Conservation (phyloP, 2,113 vertebrate species). For the Hemichromis elongatus region DNA sequence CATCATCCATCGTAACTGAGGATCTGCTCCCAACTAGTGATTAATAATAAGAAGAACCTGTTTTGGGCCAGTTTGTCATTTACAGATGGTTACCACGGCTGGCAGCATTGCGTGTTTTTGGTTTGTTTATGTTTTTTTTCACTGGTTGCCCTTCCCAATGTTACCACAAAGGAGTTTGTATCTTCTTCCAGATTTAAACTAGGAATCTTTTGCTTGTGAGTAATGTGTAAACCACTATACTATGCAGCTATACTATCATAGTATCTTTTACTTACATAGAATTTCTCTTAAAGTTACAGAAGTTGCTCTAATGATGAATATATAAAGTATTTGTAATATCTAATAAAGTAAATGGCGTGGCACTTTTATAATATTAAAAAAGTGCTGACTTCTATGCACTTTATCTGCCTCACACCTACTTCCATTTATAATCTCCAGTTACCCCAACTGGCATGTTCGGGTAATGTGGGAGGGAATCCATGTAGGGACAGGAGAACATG, state of each 20-base stretch:
- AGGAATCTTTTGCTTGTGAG: neutral
- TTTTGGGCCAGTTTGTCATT: neutral
- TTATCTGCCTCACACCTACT: neutral
- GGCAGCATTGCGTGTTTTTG: neutral
- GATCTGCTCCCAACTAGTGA: neutral
- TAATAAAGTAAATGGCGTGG: too few relatives aligned
- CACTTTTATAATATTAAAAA: too few relatives aligned
- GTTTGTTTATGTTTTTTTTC: neutral
- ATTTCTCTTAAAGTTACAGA: neutral
- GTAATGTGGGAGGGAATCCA: neutral
- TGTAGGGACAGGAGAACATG: neutral
- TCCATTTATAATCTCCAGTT: neutral
- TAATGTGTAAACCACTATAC: neutral
- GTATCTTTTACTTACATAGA: neutral
- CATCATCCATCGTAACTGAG: neutral
- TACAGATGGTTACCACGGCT: neutral
- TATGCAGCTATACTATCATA: too few relatives aligned
- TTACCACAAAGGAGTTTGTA: neutral
- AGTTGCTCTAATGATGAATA: neutral
- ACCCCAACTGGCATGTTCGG: neutral
- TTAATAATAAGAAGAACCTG: accelerated
- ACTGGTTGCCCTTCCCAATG: neutral
- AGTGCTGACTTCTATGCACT: too few relatives aligned
- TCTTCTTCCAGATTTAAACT: neutral
- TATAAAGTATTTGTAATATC: too few relatives aligned